A percentile compares a stretch with the other conserved stretches of the same genome.
phyloP scores from a whole-genome alignment of 1,140 invertebrate species.

The Drosophila novamexicana region DNA sequence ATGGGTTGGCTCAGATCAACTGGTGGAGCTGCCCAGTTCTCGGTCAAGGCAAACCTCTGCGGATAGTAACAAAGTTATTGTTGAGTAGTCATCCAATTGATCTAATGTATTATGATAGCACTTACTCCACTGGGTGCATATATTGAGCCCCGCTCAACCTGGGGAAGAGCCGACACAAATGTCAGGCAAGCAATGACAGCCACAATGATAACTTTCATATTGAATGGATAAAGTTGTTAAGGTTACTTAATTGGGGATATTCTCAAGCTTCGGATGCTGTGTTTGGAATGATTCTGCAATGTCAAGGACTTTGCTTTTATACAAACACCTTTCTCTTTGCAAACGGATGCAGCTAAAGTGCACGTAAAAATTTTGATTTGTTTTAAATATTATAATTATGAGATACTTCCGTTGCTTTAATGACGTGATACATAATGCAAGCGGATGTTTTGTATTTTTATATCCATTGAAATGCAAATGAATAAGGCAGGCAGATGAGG shows the following conservation, averaged over 20 bases:
- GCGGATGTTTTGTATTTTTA: too few relatives aligned
- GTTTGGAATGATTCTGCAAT: constrained; percentile 43
- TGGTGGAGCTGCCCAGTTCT: constrained; percentile 54
- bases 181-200: constrained; percentile 40
- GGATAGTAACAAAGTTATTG: not conserved
- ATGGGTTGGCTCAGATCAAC: constrained; percentile 51
- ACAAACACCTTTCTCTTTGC: constrained; percentile 26
- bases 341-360: constrained; percentile 13
- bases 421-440: too few relatives aligned
- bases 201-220: constrained; percentile 54
- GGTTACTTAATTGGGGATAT: not conserved
- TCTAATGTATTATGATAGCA: not conserved
- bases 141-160: constrained; percentile 51
- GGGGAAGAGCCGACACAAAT: constrained; percentile 44
- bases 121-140: constrained; percentile 67
- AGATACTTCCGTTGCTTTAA: constrained; percentile 1
- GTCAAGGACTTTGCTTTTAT: constrained; percentile 19
- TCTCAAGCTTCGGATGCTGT: constrained; percentile 10
- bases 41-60: constrained; percentile 62
- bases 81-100: not conserved
- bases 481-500: too few relatives aligned
- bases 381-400: not conserved
- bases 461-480: too few relatives aligned
- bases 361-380: not conserved
- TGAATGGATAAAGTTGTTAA: not conserved